Conservation (phyloP, 2,113 vertebrate species). For the Gracilinanus agilis region DNA sequence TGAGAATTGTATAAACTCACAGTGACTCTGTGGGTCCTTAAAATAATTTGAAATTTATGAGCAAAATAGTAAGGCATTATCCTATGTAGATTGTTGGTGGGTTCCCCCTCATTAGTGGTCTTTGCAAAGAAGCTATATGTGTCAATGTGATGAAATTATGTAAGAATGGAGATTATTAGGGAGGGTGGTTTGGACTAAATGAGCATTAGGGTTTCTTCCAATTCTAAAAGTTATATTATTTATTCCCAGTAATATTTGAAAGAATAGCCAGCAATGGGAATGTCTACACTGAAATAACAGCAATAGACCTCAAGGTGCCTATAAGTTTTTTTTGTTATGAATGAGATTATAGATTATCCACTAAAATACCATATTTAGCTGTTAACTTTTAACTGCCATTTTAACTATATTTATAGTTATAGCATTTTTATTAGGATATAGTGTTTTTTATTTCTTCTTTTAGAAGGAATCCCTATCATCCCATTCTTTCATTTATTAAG, state of each 20-base stretch:
- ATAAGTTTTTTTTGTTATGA: background rate
- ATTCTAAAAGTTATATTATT: background rate
- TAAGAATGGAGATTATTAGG: background rate
- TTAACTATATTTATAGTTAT: background rate
- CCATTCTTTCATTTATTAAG: background rate
- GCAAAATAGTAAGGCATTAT: background rate
- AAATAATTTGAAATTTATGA: background rate
- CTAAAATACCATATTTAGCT: background rate
- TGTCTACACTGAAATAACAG: background rate
- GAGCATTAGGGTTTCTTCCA: background rate
- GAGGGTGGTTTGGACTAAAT: background rate
- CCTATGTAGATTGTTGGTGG: background rate
- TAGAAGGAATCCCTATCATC: background rate
- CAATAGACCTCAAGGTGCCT: background rate
- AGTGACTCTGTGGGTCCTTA: background rate
- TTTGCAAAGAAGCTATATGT: background rate
- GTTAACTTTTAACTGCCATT: background rate
- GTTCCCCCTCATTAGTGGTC: background rate
- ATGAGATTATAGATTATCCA: background rate
- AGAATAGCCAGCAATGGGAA: background rate
- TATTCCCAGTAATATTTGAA: background rate
- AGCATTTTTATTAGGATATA: background rate
- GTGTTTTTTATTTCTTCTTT: background rate
- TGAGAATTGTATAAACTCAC: background rate
- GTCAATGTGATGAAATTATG: background rate